phyloP scores from a whole-genome alignment of 1,140 invertebrate genomes.

The Diprion similis region DNA sequence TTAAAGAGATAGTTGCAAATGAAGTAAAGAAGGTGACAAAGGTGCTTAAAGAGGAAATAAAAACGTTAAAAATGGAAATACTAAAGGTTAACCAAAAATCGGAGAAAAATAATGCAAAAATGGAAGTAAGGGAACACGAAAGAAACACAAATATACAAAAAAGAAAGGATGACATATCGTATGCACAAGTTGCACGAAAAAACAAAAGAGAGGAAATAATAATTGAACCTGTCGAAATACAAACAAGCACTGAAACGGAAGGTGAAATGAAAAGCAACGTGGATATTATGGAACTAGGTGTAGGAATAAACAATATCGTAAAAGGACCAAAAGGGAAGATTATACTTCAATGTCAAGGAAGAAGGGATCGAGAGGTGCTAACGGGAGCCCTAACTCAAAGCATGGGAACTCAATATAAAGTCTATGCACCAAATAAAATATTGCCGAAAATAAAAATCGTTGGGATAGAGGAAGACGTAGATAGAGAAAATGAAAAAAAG shows the following conservation, averaged over 20 bases:
- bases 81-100: background rate
- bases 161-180: background rate
- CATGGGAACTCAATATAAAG: slow-evolving; percentile 4
- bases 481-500: background rate
- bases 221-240: slow-evolving; percentile 10
- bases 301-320: slow-evolving; percentile 17
- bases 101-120: background rate
- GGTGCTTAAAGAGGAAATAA: background rate
- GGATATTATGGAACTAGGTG: slow-evolving; percentile 12
- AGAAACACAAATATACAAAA: background rate
- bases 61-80: background rate
- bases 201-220: slow-evolving; percentile 9
- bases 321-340: slow-evolving; percentile 15
- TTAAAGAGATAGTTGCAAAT: no score
- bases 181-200: background rate
- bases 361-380: background rate
- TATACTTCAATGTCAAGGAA: slow-evolving; percentile 1
- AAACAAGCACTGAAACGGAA: slow-evolving; percentile 8
- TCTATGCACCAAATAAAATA: slow-evolving; percentile 8
- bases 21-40: background rate
- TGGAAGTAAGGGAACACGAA: background rate
- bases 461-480: slow-evolving; percentile 13
- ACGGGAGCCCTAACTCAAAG: slow-evolving; percentile 10
- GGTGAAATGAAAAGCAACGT: slow-evolving; percentile 7
- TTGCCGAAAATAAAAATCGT: slow-evolving; percentile 22